Conservation (phyloP, 2,888 invertebrate species). For the Brachynemurus nebulosus region DNA sequence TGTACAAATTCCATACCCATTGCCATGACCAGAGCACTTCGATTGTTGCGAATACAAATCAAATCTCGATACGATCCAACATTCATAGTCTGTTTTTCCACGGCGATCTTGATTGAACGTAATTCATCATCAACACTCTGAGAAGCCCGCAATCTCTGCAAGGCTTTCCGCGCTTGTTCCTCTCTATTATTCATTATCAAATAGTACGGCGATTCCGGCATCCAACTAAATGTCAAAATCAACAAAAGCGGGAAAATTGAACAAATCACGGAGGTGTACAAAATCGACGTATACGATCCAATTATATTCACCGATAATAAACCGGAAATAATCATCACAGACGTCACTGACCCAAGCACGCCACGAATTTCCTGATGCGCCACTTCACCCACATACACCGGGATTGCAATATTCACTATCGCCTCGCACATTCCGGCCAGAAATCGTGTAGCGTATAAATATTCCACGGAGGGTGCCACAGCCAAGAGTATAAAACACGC, state of each 20-base stretch:
- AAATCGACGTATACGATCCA: slow-evolving; percentile 15
- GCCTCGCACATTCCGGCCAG: slow-evolving; percentile 15
- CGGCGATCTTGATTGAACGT: background rate
- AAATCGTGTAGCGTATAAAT: slow-evolving; percentile 37
- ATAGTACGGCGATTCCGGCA: slow-evolving; percentile 19
- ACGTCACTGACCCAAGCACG: slow-evolving; percentile 14
- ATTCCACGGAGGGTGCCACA: slow-evolving; percentile 37
- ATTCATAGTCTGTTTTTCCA: slow-evolving; percentile 8
- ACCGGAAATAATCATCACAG: slow-evolving; percentile 11
- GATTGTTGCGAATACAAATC: slow-evolving; percentile 8
- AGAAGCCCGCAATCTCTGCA: slow-evolving; percentile 6
- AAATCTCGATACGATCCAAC: slow-evolving; percentile 6
- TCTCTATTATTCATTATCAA: slow-evolving; percentile 10
- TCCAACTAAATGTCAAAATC: slow-evolving; percentile 13
- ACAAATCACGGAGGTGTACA: slow-evolving; percentile 11
- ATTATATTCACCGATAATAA: slow-evolving; percentile 12
- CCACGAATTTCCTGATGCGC: slow-evolving; percentile 17
- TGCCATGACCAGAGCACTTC: slow-evolving; percentile 8
- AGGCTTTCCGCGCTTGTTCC: background rate
- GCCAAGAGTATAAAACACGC: slow-evolving; percentile 49
- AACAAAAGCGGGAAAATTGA: slow-evolving; percentile 15
- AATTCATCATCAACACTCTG: slow-evolving; percentile 8
- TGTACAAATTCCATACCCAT: slow-evolving; percentile 7
- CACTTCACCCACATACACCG: slow-evolving; percentile 18
- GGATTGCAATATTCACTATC: slow-evolving; percentile 14